Evolutionary conservation across 2,797 vertebrate genomes (phyloP), one percentile per base, ranked within the genome.

Genomic region (Lagocephalus sceleratus): DNA sequence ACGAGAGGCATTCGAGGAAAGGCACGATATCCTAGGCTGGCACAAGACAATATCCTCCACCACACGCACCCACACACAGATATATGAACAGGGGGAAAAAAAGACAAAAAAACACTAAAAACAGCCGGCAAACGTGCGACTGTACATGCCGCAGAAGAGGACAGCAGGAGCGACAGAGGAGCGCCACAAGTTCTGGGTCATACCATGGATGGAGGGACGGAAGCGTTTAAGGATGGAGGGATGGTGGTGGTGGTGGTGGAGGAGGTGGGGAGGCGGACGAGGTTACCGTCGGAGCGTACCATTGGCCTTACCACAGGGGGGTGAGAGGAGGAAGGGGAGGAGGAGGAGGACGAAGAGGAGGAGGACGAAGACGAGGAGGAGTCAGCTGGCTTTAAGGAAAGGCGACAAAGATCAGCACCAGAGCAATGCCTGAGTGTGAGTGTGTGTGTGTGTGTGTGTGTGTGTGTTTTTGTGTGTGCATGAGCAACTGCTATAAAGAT

Each of bases 351-450:
- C 58, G 94, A 93, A 66, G 86, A 78, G 88, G 95, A 93, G 64
- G 87, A 78, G 88, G 95, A 96, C 68, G 87, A 84, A 68, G 88
- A 79, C 92, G 89, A 82, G 84, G 90, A 88, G 79, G 95, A 94
- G 90, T 98, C 97, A 97, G 95, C 94, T 96, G 97, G 96, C 97
- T 99, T 99, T 98, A 98, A 98, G 96, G 94, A 95, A 97, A 99
- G 94, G 94, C 91, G 97, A 89, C 94, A 99, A 91, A 97, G 93
- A 99, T 94, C 93, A 94, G 94, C 96, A 94, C 92, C 94, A 94
- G 94, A 94, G 92, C 91, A 93, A 91, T 86, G 75, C 80, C 62
- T 77, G 19, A 10, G 40, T 57, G 59, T 71, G 66, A 54, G 53
- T 62, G 54, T 57, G 35, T 12, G 51, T 63, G 63, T 65, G 17